A percentile compares a stretch with the other conserved stretches of the same genome.
phyloP scores from a whole-genome alignment of 1,140 invertebrate species.

The Rhysida immarginata region DNA sequence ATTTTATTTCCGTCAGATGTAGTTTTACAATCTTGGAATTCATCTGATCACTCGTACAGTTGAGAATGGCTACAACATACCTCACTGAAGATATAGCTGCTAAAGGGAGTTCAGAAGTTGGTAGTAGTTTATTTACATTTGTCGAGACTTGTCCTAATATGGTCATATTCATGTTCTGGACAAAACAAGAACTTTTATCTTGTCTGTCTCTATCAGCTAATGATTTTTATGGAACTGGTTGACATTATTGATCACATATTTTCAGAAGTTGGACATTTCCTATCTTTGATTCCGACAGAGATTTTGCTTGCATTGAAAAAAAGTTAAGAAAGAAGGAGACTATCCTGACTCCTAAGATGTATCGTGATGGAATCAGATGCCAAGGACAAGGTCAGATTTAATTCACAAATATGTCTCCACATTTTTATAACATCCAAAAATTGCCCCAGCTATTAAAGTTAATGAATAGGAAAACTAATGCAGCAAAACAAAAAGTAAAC shows the following conservation, averaged over 20 bases:
- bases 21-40: conserved; percentile 29
- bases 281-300: not conserved
- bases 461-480: not conserved
- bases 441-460: not conserved
- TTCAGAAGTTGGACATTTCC: conserved; percentile 1
- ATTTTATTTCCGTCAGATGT: conserved; percentile 26
- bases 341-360: not conserved
- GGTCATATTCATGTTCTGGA: conserved; percentile 23
- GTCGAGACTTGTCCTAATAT: conserved; percentile 12
- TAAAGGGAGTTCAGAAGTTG: conserved; percentile 21
- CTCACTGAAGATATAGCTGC: conserved; percentile 20
- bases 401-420: not conserved
- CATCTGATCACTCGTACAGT: conserved; percentile 17
- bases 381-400: not conserved
- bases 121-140: conserved; percentile 22
- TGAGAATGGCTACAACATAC: conserved; percentile 21
- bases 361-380: not conserved
- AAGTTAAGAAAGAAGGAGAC: not conserved
- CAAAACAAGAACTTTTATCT: conserved; percentile 28
- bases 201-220: conserved; percentile 13
- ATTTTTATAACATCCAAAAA: not conserved
- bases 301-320: not conserved
- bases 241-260: conserved; percentile 24
- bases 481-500: not conserved
- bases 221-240: conserved; percentile 9